Evolutionary conservation across 2,888 invertebrate genomes (phyloP).

Genomic region (Thera obeliscata): DNA sequence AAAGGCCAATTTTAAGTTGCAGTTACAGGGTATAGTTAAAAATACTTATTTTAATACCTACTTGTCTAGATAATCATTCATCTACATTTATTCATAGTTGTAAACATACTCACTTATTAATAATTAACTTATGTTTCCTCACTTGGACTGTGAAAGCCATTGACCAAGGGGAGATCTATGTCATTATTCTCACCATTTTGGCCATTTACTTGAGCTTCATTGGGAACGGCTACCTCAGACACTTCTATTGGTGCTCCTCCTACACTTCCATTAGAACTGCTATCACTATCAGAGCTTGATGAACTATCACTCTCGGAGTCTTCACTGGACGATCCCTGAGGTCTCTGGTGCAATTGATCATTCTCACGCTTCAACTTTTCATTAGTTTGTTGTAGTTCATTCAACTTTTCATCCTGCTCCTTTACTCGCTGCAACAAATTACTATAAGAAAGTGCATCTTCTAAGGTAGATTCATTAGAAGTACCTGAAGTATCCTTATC

Average conservation of each 20-base stretch:
- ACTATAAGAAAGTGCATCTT: constrained; percentile 62
- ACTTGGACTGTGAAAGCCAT: constrained; percentile 70
- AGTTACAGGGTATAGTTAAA: too few relatives aligned
- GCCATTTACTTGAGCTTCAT: constrained; percentile 52
- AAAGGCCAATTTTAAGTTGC: too few relatives aligned
- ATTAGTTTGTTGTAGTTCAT: constrained; percentile 85
- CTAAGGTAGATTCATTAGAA: constrained; percentile 63
- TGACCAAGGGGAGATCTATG: constrained; percentile 60
- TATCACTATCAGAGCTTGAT: constrained; percentile 78
- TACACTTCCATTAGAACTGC: constrained; percentile 67
- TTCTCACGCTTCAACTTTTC: constrained; percentile 86
- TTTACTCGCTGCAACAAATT: constrained; percentile 74
- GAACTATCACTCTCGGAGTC: constrained; percentile 87
- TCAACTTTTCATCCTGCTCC: constrained; percentile 85
- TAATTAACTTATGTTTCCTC: constrained; percentile 38
- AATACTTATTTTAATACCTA: too few relatives aligned
- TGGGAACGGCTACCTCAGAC: constrained; percentile 46
- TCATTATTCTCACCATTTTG: constrained; percentile 58
- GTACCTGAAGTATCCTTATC: constrained; percentile 70
- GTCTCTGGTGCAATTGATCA: constrained; percentile 80
- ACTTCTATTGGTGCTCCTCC: constrained; percentile 44
- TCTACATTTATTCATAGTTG: neutral
- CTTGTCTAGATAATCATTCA: too few relatives aligned
- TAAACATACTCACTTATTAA: neutral
- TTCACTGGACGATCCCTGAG: constrained; percentile 72